These are phyloP conservation scores for Epirrita christyi DNA, from an alignment of 2,888 invertebrate genomes.

Conservation along the genomic window DNA sequence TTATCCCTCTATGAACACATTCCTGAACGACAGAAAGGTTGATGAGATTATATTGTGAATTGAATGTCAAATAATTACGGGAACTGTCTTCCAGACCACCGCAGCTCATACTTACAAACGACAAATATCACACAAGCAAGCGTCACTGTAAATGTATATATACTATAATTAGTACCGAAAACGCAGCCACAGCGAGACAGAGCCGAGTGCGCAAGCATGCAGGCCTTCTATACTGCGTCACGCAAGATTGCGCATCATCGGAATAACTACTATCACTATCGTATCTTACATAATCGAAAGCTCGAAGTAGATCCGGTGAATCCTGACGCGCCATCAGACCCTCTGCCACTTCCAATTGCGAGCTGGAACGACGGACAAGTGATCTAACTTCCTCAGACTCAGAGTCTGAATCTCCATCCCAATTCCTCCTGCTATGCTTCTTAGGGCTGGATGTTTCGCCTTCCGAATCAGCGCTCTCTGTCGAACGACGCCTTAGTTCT, in stretches of 20 bases:
- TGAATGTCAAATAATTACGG: no score
- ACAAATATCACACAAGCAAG: constrained; percentile 75
- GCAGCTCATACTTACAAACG: constrained; percentile 45
- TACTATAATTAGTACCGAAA: constrained; percentile 78
- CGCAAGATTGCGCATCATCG: constrained; percentile 52
- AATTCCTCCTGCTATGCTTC: constrained; percentile 64
- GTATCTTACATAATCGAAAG: constrained; percentile 82
- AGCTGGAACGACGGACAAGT: constrained; percentile 86
- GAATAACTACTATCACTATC: constrained; percentile 71
- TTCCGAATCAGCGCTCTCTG: constrained; percentile 73
- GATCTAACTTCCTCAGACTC: constrained; percentile 87
- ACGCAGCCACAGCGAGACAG: constrained; percentile 78
- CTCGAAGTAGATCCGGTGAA: constrained; percentile 75
- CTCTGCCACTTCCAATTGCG: constrained; percentile 86
- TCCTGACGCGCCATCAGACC: constrained; percentile 80
- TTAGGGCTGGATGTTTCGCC: constrained; percentile 69
- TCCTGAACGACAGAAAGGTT: no score
- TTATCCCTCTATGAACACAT: no score
- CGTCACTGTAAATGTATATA: constrained; percentile 81
- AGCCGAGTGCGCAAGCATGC: constrained; percentile 71
- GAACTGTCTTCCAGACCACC: no score
- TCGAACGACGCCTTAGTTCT: constrained; percentile 73
- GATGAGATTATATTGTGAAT: no score
- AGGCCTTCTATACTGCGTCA: constrained; percentile 52
- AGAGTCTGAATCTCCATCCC: constrained; percentile 85